These are phyloP conservation scores for Mobula birostris DNA, from an alignment of 2,113 vertebrate species.

Conservation along the genomic window DNA sequence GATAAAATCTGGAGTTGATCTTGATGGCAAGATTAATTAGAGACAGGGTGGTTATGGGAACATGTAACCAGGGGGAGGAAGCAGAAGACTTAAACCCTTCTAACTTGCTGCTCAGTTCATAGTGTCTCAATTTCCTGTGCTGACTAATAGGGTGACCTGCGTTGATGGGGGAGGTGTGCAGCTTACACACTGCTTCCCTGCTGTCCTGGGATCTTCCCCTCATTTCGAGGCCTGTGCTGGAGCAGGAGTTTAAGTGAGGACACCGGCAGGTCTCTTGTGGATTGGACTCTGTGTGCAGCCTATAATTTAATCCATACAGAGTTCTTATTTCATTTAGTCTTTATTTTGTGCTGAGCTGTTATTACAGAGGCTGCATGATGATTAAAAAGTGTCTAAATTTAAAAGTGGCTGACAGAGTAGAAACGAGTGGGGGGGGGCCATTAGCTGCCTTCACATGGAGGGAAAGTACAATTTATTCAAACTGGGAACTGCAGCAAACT, in stretches of 20 bases:
- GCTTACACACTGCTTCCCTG: not conserved
- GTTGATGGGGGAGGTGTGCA: not conserved
- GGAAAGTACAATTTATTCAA: not conserved
- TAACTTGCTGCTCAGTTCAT: not conserved
- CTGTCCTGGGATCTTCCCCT: not conserved
- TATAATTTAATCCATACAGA: conserved; percentile 1
- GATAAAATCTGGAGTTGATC: not conserved
- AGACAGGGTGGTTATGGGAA: not conserved
- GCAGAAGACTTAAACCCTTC: not conserved
- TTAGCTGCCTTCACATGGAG: too few species aligned
- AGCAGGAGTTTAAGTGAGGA: not conserved
- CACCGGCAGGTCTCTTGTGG: not conserved
- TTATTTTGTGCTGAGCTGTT: not conserved
- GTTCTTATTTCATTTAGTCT: not conserved
- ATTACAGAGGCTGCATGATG: not conserved
- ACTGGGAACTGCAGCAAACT: too few species aligned
- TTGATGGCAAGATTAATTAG: conserved; percentile 11
- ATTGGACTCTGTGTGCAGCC: not conserved
- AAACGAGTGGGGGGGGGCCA: too few species aligned
- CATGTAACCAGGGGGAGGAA: not conserved
- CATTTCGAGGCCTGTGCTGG: not conserved
- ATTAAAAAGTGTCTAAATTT: conserved; percentile 19
- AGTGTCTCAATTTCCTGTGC: conserved; percentile 9
- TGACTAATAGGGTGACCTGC: not conserved
- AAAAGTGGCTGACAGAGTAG: not conserved